These are phyloP conservation scores for Parnassius smintheus DNA, from an alignment of 2,888 invertebrate genomes.

Conservation along the genomic window DNA sequence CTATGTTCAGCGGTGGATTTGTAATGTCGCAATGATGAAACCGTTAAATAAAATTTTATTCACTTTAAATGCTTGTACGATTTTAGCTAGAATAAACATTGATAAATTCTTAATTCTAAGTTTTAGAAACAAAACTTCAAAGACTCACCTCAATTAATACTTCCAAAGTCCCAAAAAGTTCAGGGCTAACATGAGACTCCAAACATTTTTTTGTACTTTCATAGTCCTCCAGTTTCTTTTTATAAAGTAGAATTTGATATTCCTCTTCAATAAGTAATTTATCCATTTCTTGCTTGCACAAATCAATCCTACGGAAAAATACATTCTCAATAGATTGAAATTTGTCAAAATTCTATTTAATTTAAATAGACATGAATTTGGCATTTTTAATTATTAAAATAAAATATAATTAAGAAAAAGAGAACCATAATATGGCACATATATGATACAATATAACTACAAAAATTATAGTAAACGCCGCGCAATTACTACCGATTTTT, in stretches of 20 bases:
- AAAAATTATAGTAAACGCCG: constrained; percentile 32
- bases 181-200: constrained; percentile 35
- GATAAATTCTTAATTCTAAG: no score
- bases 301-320: constrained; percentile 46
- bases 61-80: no score
- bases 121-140: neutral
- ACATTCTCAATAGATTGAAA: constrained; percentile 13
- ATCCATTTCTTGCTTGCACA: constrained; percentile 41
- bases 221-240: constrained; percentile 43
- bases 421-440: no score
- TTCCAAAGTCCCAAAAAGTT: constrained; percentile 41
- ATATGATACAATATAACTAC: no score
- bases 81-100: no score
- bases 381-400: neutral
- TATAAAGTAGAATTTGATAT: constrained; percentile 34
- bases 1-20: no score
- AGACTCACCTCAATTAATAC: constrained; percentile 47
- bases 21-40: no score
- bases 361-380: neutral
- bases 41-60: no score
- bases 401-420: no score
- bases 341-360: no score
- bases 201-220: constrained; percentile 38
- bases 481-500: constrained; percentile 28
- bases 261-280: constrained; percentile 45